Base-by-base conservation (phyloP, 2,797 vertebrate genomes). In the Siniperca obscura region DNA sequence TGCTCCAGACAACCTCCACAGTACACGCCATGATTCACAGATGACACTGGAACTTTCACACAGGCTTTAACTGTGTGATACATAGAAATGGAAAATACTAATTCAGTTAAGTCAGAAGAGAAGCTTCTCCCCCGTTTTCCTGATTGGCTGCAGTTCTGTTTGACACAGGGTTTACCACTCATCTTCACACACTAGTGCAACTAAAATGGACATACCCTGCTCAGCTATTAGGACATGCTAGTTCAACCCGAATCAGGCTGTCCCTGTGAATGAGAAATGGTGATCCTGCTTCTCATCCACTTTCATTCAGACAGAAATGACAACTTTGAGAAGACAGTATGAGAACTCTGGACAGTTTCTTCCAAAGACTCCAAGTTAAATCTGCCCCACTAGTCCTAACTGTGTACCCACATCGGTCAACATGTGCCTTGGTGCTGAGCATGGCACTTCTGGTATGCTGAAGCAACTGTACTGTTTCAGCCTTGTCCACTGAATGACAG, bases 1-100 rank as follows among this genome's bases (percentile, higher is more conserved):
- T 16, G 36, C 27, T 64, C 38, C 25, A 56, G 53, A 27, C 65
- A 78, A 52, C 46, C 4, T 44, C 44, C 53, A 67, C 17, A 78
- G 44, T 34, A 56, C 53, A 44, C 34, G 59, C 4, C 17, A 36
- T 82, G 12, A 46, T 50, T 34, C 80, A 80, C 7, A 50, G 22
- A 78, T 78, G 57, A 74, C 70, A 65, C 19, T 7, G 69, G 56
- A 78, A 73, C 62, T 21, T 48, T 81, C 65, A 69, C 30, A 46
- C 22, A 38, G n/a, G n/a, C 48, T 27, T 70, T 48, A 30, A 21
- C 17, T 42, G 22, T 30, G 48, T 65, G 14, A 70, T 14, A 48
- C 17, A 46, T 1, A 36, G 22, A 76, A 81, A 78, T 19, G 22
- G 27, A 74, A 82, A 71, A 44, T 38, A 3, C 22, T 4, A 2